phyloP scores from a whole-genome alignment of 2,888 invertebrate species.

The Oscheius onirici region DNA sequence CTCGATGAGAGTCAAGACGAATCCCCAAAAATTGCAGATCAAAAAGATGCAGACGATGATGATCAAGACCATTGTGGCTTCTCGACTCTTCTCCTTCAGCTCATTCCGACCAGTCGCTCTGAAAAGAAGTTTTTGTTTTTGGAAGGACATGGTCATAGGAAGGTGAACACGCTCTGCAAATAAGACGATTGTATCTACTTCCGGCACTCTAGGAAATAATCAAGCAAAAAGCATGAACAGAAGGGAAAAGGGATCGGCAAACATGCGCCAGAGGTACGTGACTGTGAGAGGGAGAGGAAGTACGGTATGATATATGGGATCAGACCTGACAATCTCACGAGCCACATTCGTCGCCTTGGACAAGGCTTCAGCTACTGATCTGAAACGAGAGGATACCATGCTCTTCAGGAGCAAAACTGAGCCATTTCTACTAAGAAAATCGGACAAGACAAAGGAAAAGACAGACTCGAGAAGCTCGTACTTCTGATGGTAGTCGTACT shows the following conservation, averaged over 20 bases:
- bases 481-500: slow-evolving; percentile 75
- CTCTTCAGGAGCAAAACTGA: background rate
- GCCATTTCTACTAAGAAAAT: background rate
- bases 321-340: slow-evolving; percentile 52
- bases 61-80: slow-evolving; percentile 65
- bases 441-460: background rate
- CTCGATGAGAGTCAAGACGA: slow-evolving; percentile 65
- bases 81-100: slow-evolving; percentile 64
- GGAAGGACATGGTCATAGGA: background rate
- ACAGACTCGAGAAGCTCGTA: slow-evolving; percentile 2
- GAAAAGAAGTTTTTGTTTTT: slow-evolving; percentile 26
- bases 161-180: background rate
- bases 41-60: slow-evolving; percentile 68
- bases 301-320: background rate
- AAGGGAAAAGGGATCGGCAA: background rate
- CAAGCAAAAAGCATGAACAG: background rate
- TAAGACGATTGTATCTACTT: background rate
- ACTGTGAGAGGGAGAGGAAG: background rate
- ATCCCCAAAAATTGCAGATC: slow-evolving; percentile 69
- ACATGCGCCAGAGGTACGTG: slow-evolving; percentile 24
- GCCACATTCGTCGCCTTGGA: slow-evolving; percentile 44
- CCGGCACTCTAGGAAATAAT: background rate
- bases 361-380: slow-evolving; percentile 48
- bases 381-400: slow-evolving; percentile 34
- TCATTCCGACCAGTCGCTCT: slow-evolving; percentile 55